phyloP scores from a whole-genome alignment of 2,113 vertebrate species.

The Oreochromis niloticus region DNA sequence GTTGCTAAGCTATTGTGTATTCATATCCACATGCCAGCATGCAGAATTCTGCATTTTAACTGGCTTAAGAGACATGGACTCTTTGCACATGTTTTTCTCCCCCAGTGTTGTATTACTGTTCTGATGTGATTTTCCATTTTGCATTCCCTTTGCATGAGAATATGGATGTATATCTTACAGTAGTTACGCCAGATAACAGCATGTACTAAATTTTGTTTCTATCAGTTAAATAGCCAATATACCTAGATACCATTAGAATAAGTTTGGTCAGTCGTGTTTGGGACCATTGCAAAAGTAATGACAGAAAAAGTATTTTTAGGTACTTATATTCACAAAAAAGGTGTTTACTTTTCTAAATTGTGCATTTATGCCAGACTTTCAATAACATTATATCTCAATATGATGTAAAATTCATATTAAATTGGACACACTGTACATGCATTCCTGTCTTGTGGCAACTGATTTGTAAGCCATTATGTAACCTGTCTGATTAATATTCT shows the following conservation, averaged over 20 bases:
- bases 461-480: slow-evolving; percentile 30
- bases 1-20: background rate
- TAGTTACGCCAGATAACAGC: background rate
- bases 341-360: slow-evolving; percentile 37
- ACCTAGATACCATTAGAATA: background rate
- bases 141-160: slow-evolving; percentile 52
- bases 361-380: slow-evolving; percentile 14
- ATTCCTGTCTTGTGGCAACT: slow-evolving; percentile 58
- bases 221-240: background rate
- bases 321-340: slow-evolving; percentile 7
- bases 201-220: background rate
- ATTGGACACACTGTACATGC: slow-evolving; percentile 29
- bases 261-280: slow-evolving; percentile 9
- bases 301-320: background rate
- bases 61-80: background rate
- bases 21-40: slow-evolving; percentile 1
- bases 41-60: background rate
- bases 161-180: background rate
- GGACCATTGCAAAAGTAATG: slow-evolving; percentile 37
- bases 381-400: background rate
- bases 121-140: slow-evolving; percentile 29
- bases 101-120: background rate
- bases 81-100: background rate
- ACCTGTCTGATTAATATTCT: background rate
- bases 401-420: slow-evolving; percentile 6